Base-by-base conservation (phyloP, 2,888 invertebrate genomes). In the Piscicola geometra region DNA sequence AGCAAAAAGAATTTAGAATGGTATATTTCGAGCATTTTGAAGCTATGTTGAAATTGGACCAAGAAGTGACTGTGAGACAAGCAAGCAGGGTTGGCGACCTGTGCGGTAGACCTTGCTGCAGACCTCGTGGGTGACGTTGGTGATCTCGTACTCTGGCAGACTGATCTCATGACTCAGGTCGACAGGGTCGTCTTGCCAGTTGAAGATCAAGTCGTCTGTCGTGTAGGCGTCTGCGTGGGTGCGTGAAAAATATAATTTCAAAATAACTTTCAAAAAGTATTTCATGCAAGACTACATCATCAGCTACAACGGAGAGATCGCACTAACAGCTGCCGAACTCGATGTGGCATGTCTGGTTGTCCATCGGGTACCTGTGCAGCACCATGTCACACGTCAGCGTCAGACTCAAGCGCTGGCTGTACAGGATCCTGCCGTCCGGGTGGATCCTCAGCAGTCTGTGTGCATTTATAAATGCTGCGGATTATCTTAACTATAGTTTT, bases 401-500 rank as follows among this genome's bases (percentile, higher is more conserved):
- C 81, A 93, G 91, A 32, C 92, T 67, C 1, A 76, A 56, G 18
- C 79, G 77, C 66, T 78, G 78, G 67, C 80, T 94, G 85, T 94
- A 94, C 36, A 94, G 89, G 78, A 94, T 87, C 0, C 93, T 93
- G 86, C 94, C 94, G 84, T 94, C 93, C 82, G 93, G 92, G 82
- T 93, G 93, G 77, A 94, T 86, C 93, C 93, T 93, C 18, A 94
- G 87, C 84, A 94, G 94, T 85, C 94, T 73, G 25, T 56, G 21
- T 56, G n/a, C 5, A n/a, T 56, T 15, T 56, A 21, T 56, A 25
- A 15, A 21, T n/a, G n/a, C n/a, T n/a, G n/a, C n/a, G n/a, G n/a
- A n/a, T n/a, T n/a, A n/a, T n/a, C n/a, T n/a, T n/a, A n/a, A n/a
- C n/a, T n/a, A n/a, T n/a, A n/a, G n/a, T 47, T 47, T 9, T 15